A percentile compares a stretch with the other conserved stretches of the same genome.
Evolutionary conservation across 2,113 vertebrate species (phyloP).

Genomic region (Catharus minimus): DNA sequence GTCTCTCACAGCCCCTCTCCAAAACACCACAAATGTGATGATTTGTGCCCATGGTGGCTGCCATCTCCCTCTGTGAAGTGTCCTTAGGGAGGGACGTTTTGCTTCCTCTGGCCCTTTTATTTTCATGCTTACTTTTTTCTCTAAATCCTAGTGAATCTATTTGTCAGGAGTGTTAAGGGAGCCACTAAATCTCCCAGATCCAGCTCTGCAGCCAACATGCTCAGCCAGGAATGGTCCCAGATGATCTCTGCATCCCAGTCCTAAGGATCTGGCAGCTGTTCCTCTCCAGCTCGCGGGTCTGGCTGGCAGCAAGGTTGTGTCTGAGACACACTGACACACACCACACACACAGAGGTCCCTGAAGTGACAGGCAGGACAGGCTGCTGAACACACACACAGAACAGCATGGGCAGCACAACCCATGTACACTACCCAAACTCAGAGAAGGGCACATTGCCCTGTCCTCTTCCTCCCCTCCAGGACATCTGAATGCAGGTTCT

Average conservation of each 20-base stretch:
- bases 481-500: not conserved
- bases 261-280: not conserved
- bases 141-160: not conserved
- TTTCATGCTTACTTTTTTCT: not conserved
- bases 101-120: not conserved
- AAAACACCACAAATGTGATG: not conserved
- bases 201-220: not conserved
- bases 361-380: not conserved
- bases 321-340: not conserved
- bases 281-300: not conserved
- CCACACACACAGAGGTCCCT: not conserved
- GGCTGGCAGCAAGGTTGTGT: not conserved
- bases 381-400: not conserved
- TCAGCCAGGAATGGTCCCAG: not conserved
- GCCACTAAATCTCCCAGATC: not conserved
- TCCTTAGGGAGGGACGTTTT: not conserved
- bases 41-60: not conserved
- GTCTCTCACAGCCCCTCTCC: not conserved
- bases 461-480: not conserved
- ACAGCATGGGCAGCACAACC: fast-evolving
- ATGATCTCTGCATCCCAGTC: not conserved
- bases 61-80: not conserved
- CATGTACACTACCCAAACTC: not conserved
- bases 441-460: not conserved
- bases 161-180: not conserved